Base-by-base conservation (phyloP, 35 echinoderm and acorn worm genomes). In the Heliocidaris tuberculata region DNA sequence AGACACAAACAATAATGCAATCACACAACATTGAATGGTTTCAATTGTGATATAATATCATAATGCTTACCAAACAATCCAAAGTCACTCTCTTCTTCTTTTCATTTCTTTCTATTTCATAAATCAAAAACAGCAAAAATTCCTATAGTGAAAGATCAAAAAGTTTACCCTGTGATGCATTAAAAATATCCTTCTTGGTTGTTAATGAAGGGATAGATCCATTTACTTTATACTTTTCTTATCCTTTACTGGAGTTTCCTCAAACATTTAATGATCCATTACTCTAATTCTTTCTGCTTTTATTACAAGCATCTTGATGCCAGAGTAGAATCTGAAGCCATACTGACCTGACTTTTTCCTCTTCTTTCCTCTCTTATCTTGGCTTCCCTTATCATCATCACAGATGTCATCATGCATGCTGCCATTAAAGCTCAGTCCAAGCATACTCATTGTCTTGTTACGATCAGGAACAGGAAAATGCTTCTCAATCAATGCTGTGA, bases 401-500 rank as follows among this genome's bases (percentile, higher is more conserved):
- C 56, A 11, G 47, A 21, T 13, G 27, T 93, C 91, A 32, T 59
- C 48, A 48, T 89, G 87, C 31, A 47, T 89, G 31, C 15, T 16
- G 32, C 91, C 91, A n/a, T 95, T 88, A 31, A 97, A 94, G 85
- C 95, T 88, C 86, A 96, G 60, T 48, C 96, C 96, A 93, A 99
- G 96, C 94, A 99, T 32, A 60, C 94, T 95, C 32, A 95, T 97
- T 16, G 95, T 99, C 91, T 99, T 99, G 60, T 95, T 92, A 19
- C 98, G 91, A 90, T 99, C 96, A 48, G 98, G 98, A 8, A 97
- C 98, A 85, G 98, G 98, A 88, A 99, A 99, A 86, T 99, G 98
- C 71, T 99, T 99, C 50, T 99, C 98, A 24, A 99, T 90, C 49
- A 99, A 92, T 50, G 98, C 29, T 61, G 93, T 99, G 50, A 99